Evolutionary conservation across 2,797 vertebrate species (phyloP).

Genomic region (Protosalanx chinensis): DNA sequence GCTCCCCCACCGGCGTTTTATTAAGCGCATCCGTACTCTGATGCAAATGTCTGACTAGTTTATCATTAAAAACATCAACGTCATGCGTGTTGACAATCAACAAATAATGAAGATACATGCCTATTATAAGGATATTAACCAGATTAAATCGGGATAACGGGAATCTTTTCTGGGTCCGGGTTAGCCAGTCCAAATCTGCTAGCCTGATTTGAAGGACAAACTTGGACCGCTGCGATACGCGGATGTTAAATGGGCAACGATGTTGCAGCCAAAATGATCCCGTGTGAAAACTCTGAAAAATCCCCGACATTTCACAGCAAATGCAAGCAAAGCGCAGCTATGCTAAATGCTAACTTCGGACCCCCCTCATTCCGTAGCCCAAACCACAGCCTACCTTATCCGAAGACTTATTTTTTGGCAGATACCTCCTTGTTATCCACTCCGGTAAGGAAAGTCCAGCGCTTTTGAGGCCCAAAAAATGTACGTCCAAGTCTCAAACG

Average conservation of each 20-base stretch:
- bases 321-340: conserved; percentile 45
- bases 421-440: conserved; percentile 57
- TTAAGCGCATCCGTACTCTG: not conserved
- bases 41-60: not conserved
- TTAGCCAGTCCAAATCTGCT: not conserved
- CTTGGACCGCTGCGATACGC: not conserved
- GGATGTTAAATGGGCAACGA: not conserved
- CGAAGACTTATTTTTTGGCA: conserved; percentile 60
- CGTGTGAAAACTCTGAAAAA: conserved; percentile 27
- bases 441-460: conserved; percentile 50
- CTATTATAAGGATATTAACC: not conserved
- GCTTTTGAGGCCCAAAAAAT: conserved; percentile 39
- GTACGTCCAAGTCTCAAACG: conserved; percentile 52
- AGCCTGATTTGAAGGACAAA: conserved; percentile 9
- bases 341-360: conserved; percentile 67
- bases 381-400: conserved; percentile 60
- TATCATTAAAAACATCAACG: not conserved
- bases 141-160: not conserved
- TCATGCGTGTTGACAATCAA: not conserved
- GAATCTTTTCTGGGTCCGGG: not conserved
- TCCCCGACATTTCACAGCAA: conserved; percentile 27
- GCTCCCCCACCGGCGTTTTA: not conserved
- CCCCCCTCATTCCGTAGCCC: conserved; percentile 21
- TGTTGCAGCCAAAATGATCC: not conserved
- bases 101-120: not conserved